Base-by-base conservation (phyloP, 2,797 vertebrate species). In the Sebastolobus altivelis region DNA sequence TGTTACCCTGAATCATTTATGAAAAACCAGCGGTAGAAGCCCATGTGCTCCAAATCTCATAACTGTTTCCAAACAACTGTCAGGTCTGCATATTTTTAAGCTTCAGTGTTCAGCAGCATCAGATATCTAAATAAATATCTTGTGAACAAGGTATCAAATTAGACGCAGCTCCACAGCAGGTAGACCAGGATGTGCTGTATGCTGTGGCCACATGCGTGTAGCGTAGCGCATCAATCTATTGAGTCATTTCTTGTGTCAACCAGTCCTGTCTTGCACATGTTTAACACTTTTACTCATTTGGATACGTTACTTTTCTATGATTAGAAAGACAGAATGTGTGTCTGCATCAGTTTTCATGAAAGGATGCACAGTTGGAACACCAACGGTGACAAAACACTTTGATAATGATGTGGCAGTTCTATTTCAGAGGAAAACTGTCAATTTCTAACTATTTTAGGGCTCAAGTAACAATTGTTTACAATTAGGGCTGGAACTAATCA, bases 61-160 rank as follows among this genome's bases (percentile, higher is more conserved):
- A 80, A 83, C 72, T 33, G 11, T 75, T 81, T 87, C 56, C 75
- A 74, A 69, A 79, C 13, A 6, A 33, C 37, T 83, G 75, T 76
- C 52, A 59, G 65, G 20, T 75, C 56, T 61, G 58, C 54, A 61
- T 55, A 18, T 63, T 77, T 70, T 76, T 27, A 13, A 52, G 59
- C 38, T n/a, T 68, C 31, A 2, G 1, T 52, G 27, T 81, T 80
- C 35, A 72, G 27, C 70, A 59, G 68, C 33, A 59, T 68, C 63
- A 12, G 46, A 81, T 78, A 22, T 76, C 54, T 54, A 4, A 69
- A 27, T 18, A 8, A 75, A 55, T 49, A 49, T 66, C n/a, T 79
- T 69, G 25, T 61, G 76, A 69, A 62, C 16, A 60, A 43, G 46
- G 58, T 35, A 66, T 87, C 52, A 69, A 20, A 79, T 81, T 63